Percentiles rank a stretch among this genome's conserved stretches.
Conservation (phyloP, 37 sponge, comb jelly and placozoan genomes). For the Geodia barretti region DNA sequence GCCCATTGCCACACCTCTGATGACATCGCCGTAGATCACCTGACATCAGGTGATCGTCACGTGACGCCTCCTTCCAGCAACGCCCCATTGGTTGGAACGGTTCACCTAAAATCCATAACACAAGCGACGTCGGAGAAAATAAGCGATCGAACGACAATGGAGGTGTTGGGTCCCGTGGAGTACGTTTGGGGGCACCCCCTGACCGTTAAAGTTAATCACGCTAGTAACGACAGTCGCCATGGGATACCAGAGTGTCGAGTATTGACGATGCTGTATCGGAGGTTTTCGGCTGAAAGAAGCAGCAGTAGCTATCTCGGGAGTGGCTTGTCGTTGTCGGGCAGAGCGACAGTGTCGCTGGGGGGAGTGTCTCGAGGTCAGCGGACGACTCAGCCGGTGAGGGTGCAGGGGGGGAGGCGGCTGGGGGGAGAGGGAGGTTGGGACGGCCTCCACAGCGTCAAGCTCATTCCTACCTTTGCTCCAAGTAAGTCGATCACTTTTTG, state of each 20-base stretch:
- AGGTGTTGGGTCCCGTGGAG: conserved; percentile 62
- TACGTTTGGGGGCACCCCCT: conserved; percentile 55
- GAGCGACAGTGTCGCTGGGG: too few relatives aligned
- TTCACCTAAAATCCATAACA: conserved; percentile 22
- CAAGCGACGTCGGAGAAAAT: background rate
- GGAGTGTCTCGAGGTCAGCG: background rate
- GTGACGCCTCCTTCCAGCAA: background rate
- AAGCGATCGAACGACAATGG: conserved; percentile 8
- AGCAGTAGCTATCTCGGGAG: background rate
- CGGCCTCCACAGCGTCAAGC: conserved; percentile 47
- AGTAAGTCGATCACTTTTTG: background rate
- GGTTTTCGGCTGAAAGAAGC: conserved; percentile 11
- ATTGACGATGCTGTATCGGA: conserved; percentile 59
- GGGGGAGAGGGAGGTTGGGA: background rate
- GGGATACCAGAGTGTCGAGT: conserved; percentile 21
- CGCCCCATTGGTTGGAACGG: conserved; percentile 30
- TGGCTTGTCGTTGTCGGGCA: too few relatives aligned
- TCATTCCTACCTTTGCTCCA: conserved; percentile 27
- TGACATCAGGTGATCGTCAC: conserved; percentile 12
- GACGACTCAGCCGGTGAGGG: background rate
- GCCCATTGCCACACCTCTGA: background rate
- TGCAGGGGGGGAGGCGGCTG: background rate
- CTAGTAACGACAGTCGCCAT: background rate
- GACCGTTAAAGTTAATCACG: conserved; percentile 3
- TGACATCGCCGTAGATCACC: background rate